Evolutionary conservation across 2,797 vertebrate genomes (phyloP), one percentile per base, ranked within the genome.

Genomic region (Rhodeus uyekii): DNA sequence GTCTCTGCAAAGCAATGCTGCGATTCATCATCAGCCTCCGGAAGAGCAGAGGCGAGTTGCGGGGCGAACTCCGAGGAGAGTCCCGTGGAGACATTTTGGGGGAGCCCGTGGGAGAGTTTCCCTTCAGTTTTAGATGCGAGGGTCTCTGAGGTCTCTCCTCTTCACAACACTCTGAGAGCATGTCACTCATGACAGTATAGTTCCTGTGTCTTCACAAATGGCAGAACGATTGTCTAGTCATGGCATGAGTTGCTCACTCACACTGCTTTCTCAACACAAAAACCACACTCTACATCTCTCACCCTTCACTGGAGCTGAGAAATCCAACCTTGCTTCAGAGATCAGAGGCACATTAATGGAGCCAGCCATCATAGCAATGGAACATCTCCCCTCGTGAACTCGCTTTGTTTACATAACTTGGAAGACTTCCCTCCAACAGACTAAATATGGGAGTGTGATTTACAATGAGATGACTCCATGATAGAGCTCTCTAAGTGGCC

Each of bases 1-100:
- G 95, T 81, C 96, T 92, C 94, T 96, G 96, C 79, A 96, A 93
- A 72, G 95, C 93, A 89, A 96, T 95, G 90, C 95, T 96, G 84
- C 95, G 95, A 88, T 94, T 97, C 94, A 95, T 92, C 90, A 95
- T 88, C 84, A 97, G 91, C 90, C 94, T 97, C 81, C 95, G 92
- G 93, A 97, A 95, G 90, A 97, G 93, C 84, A 95, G 83, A 0
- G 95, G 96, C 5, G 96, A 97, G 88, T 95, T 92, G 48, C 93
- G 87, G 9, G 95, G 95, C n/a, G 96, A 96, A 34, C 87, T 93
- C 0, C 90, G 89, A 0, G 96, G 96, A 7, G 95, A 96, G 7
- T 92, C 90, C 80, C 86, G 91, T 2, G 94, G 94, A 1, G 95
- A 94, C 75, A 83, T 88, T 85, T 81, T 92, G 1, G 95, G 95